Percentiles rank a stretch among this genome's conserved stretches.
These are phyloP conservation scores for Micrastur ruficollis DNA, from an alignment of 2,797 vertebrate species.

Conservation along the genomic window DNA sequence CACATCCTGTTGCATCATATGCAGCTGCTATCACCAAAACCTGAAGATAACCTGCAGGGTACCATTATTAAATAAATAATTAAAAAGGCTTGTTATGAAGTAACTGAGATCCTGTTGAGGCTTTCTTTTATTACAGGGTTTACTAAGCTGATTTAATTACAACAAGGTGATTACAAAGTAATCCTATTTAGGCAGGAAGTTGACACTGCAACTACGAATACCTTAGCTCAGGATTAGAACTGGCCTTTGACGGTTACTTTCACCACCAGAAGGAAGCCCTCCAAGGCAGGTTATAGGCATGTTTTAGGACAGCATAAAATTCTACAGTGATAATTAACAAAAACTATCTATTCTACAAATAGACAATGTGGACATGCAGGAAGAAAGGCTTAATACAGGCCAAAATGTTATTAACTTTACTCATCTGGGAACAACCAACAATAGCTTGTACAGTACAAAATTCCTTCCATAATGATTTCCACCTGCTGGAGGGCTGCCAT, in stretches of 20 bases:
- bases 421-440: slow-evolving; percentile 2
- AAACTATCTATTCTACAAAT: neutral
- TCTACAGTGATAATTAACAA: neutral
- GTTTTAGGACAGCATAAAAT: neutral
- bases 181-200: neutral
- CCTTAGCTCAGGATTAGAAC: neutral
- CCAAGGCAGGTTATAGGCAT: neutral
- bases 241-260: neutral
- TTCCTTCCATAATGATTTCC: slow-evolving; percentile 33
- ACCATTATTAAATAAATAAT: neutral
- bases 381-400: neutral
- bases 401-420: neutral
- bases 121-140: slow-evolving; percentile 1
- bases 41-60: neutral
- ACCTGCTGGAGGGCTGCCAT: slow-evolving; percentile 20
- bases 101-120: neutral
- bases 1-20: neutral
- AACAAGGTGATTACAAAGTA: neutral
- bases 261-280: neutral
- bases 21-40: neutral
- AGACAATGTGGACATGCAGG: neutral
- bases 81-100: neutral
- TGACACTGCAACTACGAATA: neutral
- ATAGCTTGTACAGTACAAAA: neutral
- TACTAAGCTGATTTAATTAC: slow-evolving; percentile 9